Evolutionary conservation across 2,888 invertebrate species (phyloP).

Genomic region (Erebia palarica): DNA sequence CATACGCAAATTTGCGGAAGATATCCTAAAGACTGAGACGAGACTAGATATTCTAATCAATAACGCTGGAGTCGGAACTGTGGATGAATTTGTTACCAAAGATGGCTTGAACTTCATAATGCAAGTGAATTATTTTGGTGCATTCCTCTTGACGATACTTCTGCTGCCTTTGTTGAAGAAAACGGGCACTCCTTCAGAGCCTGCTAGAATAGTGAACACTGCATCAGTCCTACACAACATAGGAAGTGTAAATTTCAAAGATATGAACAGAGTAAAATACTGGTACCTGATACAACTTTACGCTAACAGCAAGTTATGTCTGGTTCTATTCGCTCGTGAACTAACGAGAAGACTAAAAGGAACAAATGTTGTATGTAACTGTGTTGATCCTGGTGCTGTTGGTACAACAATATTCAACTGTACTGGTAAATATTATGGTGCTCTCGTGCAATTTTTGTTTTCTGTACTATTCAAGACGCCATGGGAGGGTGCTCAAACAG

Average conservation of each 20-base stretch:
- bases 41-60: slow-evolving; percentile 92
- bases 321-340: slow-evolving; percentile 88
- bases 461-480: slow-evolving; percentile 88
- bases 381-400: slow-evolving; percentile 92
- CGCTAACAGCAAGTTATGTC: slow-evolving; percentile 86
- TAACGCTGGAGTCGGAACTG: slow-evolving; percentile 91
- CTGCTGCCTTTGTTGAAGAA: slow-evolving; percentile 90
- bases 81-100: slow-evolving; percentile 83
- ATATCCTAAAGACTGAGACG: slow-evolving; percentile 86
- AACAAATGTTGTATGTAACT: slow-evolving; percentile 88
- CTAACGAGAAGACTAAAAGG: slow-evolving; percentile 84
- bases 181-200: slow-evolving; percentile 74
- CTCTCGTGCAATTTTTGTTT: slow-evolving; percentile 83
- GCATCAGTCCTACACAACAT: slow-evolving; percentile 89
- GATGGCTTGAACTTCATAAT: slow-evolving; percentile 94
- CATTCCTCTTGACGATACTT: slow-evolving; percentile 94
- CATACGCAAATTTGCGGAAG: slow-evolving; percentile 90
- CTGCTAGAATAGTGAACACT: slow-evolving; percentile 89
- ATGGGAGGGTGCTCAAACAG: slow-evolving; percentile 91
- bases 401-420: slow-evolving; percentile 88
- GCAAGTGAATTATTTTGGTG: slow-evolving; percentile 97
- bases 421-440: slow-evolving; percentile 70
- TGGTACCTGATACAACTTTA: slow-evolving; percentile 79
- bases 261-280: slow-evolving; percentile 83
- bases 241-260: slow-evolving; percentile 86